Percentiles rank a stretch among this genome's conserved stretches.
These are phyloP conservation scores for Phycodurus eques DNA, from an alignment of 2,113 vertebrate species.

Conservation along the genomic window DNA sequence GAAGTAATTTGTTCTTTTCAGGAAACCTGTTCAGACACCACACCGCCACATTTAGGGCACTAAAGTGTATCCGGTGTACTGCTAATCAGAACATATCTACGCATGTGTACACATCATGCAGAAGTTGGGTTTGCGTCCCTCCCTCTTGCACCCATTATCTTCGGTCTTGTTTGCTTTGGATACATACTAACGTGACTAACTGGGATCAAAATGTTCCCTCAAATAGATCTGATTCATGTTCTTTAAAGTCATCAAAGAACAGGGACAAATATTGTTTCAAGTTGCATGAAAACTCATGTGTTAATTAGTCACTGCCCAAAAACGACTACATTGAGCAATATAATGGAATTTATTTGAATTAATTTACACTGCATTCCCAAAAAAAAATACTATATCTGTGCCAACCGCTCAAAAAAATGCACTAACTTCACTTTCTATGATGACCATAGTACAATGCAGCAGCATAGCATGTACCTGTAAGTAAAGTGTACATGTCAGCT, in stretches of 20 bases:
- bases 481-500: not conserved
- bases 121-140: not conserved
- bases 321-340: not conserved
- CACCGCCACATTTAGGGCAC: not conserved
- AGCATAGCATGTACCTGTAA: not conserved
- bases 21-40: constrained; percentile 12
- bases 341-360: not conserved
- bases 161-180: constrained; percentile 40
- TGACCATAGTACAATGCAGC: not conserved
- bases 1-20: not conserved
- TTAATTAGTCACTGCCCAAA: not conserved
- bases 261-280: no score
- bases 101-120: constrained; percentile 7
- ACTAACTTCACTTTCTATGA: not conserved
- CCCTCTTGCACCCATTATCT: not conserved
- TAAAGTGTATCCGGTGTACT: not conserved
- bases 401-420: not conserved
- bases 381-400: not conserved
- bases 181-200: constrained; percentile 14
- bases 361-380: not conserved
- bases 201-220: constrained; percentile 8
- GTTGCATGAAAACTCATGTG: not conserved
- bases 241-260: not conserved
- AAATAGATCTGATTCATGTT: not conserved
- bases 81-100: not conserved